These are phyloP conservation scores for Conus ventricosus DNA, from an alignment of 1,140 invertebrate genomes.

Conservation along the genomic window DNA sequence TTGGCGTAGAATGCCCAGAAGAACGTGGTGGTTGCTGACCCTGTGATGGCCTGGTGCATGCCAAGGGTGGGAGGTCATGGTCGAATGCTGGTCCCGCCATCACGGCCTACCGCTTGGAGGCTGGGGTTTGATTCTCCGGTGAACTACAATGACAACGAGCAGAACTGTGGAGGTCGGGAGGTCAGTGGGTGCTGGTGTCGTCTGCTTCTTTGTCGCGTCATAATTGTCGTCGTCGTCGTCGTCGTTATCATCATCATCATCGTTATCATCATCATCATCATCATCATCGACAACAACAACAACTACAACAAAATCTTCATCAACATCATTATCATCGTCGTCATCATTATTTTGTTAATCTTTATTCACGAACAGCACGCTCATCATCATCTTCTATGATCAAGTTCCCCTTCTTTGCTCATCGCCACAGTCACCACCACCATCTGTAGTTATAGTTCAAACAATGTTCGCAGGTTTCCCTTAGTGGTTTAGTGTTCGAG, in stretches of 20 bases:
- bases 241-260: slow-evolving; percentile 33
- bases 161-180: slow-evolving; percentile 60
- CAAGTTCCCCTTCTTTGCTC: too few species aligned
- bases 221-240: neutral
- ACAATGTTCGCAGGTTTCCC: too few species aligned
- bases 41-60: neutral
- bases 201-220: neutral
- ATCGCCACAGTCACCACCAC: too few species aligned
- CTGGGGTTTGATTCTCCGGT: slow-evolving; percentile 59
- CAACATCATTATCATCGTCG: neutral
- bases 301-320: neutral
- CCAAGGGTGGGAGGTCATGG: slow-evolving; percentile 68
- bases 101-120: slow-evolving; percentile 71
- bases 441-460: too few species aligned
- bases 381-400: too few species aligned
- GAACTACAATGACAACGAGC: slow-evolving; percentile 67
- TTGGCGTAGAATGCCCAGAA: neutral
- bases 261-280: slow-evolving; percentile 38
- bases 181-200: slow-evolving; percentile 47
- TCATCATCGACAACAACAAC: slow-evolving; percentile 2
- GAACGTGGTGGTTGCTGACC: neutral
- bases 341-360: neutral
- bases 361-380: too few species aligned
- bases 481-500: too few species aligned
- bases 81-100: slow-evolving; percentile 68